Evolutionary conservation across 2,113 vertebrate species (phyloP).

Genomic region (Theristicus caerulescens): DNA sequence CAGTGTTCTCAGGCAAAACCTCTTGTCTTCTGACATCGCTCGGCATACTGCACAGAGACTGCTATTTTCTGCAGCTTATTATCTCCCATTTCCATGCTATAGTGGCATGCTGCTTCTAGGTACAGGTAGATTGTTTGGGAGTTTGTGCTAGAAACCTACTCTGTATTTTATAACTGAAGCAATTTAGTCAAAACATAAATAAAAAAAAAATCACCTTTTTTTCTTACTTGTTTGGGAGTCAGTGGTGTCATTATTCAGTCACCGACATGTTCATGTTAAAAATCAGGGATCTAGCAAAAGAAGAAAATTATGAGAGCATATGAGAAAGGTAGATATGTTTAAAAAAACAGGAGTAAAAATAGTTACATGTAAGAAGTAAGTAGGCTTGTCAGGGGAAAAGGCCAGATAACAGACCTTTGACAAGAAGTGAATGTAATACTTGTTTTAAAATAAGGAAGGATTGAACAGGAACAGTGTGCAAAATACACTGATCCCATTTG

Average conservation of each 20-base stretch:
- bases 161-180: background rate
- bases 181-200: background rate
- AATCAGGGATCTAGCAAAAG: background rate
- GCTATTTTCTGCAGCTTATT: background rate
- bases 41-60: background rate
- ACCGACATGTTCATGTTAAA: background rate
- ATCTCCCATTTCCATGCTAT: background rate
- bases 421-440: background rate
- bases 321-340: background rate
- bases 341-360: background rate
- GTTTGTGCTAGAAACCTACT: background rate
- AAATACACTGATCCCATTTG: background rate
- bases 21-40: background rate
- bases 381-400: background rate
- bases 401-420: background rate
- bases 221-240: background rate
- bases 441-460: background rate
- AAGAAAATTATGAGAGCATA: background rate
- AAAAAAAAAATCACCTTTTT: background rate
- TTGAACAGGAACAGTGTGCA: background rate
- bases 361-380: background rate
- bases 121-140: background rate
- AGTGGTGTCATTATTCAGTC: background rate
- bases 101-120: rapidly evolving
- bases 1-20: background rate